Evolutionary conservation across 2,113 vertebrate genomes (phyloP).

Genomic region (Eulemur rufifrons): DNA sequence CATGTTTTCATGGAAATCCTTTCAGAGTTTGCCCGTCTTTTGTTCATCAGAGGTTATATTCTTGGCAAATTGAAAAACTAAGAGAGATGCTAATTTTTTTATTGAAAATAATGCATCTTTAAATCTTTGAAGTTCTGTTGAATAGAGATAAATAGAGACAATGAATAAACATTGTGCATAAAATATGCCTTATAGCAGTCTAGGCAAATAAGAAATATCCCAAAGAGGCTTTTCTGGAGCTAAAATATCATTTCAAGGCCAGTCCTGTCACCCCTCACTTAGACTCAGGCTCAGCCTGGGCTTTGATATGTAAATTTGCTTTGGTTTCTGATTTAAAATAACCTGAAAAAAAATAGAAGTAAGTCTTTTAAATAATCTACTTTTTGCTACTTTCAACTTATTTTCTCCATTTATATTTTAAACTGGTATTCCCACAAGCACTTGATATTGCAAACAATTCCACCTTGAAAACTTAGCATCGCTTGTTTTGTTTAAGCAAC

Average conservation of each 20-base stretch:
- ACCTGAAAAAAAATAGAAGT: neutral
- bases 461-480: neutral
- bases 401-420: neutral
- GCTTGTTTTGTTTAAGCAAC: slow-evolving; percentile 1
- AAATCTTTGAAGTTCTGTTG: neutral
- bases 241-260: neutral
- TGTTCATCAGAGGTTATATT: neutral
- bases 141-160: neutral
- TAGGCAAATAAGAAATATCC: neutral
- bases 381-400: neutral
- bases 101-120: neutral
- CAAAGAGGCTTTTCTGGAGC: neutral
- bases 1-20: neutral
- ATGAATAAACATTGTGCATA: neutral
- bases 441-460: neutral
- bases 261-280: fast-evolving
- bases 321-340: neutral
- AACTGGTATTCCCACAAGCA: neutral
- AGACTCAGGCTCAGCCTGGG: neutral
- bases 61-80: neutral
- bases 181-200: neutral
- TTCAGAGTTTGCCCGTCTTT: neutral
- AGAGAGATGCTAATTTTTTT: neutral
- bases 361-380: neutral
- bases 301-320: neutral